Percentiles rank a stretch among this genome's conserved stretches.
Conservation (phyloP, 2,888 invertebrate species). For the Ecliptopera silaceata region DNA sequence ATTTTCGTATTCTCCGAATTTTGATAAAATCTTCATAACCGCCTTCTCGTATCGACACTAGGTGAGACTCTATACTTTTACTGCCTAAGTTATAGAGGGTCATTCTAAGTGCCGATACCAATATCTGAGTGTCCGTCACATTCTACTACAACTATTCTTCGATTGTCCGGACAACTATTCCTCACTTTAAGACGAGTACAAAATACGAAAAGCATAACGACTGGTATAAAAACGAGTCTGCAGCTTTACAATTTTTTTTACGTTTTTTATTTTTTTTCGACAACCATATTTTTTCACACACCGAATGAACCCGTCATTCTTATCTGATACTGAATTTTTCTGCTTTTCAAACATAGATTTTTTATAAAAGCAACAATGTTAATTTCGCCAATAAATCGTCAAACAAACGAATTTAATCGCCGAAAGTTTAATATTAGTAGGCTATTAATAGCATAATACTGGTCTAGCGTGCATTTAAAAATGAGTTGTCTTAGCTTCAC, state of each 20-base stretch:
- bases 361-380: too few relatives aligned
- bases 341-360: too few relatives aligned
- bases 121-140: slow-evolving; percentile 12
- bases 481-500: background rate
- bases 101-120: slow-evolving; percentile 10
- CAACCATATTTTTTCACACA: background rate
- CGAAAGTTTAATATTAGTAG: too few relatives aligned
- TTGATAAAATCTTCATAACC: slow-evolving; percentile 32
- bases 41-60: slow-evolving; percentile 28
- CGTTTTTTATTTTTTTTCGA: slow-evolving; percentile 11
- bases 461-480: background rate
- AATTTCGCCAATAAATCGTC: too few relatives aligned
- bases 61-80: too few relatives aligned
- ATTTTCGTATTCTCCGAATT: slow-evolving; percentile 37
- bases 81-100: background rate
- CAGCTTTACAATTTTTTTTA: slow-evolving; percentile 18
- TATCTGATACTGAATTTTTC: too few relatives aligned
- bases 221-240: slow-evolving; percentile 6
- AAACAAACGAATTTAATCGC: too few relatives aligned
- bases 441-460: too few relatives aligned
- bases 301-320: background rate
- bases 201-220: slow-evolving; percentile 16
- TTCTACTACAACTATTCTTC: too few relatives aligned
- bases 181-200: slow-evolving; percentile 3
- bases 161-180: slow-evolving; percentile 1